phyloP scores from a whole-genome alignment of 2,113 vertebrate genomes.

The Geococcyx californianus region DNA sequence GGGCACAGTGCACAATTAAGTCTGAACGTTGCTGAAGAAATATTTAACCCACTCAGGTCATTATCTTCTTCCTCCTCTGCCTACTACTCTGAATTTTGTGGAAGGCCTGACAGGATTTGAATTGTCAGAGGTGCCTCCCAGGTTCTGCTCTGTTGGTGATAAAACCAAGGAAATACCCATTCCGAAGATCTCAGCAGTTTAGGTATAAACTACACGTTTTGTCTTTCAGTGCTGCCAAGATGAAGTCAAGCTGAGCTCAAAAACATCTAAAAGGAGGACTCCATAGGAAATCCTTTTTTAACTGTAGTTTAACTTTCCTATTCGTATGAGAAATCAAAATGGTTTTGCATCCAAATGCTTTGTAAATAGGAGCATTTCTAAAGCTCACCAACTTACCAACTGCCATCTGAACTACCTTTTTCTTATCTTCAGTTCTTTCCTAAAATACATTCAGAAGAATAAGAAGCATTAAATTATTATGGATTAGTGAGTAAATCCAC shows the following conservation, averaged over 20 bases:
- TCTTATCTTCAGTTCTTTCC: constrained; percentile 95
- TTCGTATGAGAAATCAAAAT: background rate
- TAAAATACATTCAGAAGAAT: constrained; percentile 50
- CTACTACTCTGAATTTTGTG: background rate
- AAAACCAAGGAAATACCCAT: background rate
- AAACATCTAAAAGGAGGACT: background rate
- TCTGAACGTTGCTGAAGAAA: background rate
- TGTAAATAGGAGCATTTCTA: background rate
- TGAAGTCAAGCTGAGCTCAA: background rate
- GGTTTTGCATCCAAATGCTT: background rate
- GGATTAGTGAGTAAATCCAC: background rate
- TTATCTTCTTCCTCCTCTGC: background rate
- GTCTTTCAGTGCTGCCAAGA: background rate
- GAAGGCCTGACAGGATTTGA: background rate
- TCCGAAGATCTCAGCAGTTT: background rate
- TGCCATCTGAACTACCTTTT: constrained; percentile 90
- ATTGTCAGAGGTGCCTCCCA: background rate
- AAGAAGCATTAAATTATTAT: background rate
- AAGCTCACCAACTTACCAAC: constrained; percentile 78
- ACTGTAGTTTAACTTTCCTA: background rate
- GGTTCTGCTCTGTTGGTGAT: background rate
- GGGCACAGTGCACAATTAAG: background rate
- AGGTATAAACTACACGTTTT: background rate
- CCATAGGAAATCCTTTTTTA: background rate
- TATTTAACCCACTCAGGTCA: background rate